Evolutionary conservation across 2,888 invertebrate species (phyloP).

Genomic region (Patella pellucida): DNA sequence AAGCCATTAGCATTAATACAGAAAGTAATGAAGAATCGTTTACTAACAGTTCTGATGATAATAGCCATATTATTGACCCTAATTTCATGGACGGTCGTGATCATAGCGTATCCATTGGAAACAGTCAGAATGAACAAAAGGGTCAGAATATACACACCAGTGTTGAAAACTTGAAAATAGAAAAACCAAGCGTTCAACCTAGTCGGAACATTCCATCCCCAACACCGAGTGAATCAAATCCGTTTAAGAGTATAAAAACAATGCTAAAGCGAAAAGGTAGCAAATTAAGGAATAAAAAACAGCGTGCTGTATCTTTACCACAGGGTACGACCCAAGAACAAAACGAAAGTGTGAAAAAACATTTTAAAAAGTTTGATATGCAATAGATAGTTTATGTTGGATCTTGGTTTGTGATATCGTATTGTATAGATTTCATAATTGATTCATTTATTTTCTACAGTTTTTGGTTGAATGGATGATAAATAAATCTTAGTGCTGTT

Average conservation of each 20-base stretch:
- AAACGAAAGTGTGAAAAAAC: slow-evolving; percentile 54
- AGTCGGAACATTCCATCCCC: background rate
- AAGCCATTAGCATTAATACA: background rate
- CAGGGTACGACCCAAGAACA: slow-evolving; percentile 51
- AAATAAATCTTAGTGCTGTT: no score
- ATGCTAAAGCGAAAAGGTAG: slow-evolving; percentile 61
- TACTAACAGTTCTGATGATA: background rate
- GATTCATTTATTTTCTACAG: no score
- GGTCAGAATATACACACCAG: background rate
- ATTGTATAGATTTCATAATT: no score
- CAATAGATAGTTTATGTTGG: slow-evolving; percentile 27
- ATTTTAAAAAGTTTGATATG: slow-evolving; percentile 61
- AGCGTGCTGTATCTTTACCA: slow-evolving; percentile 48
- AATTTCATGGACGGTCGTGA: background rate
- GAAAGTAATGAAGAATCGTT: background rate
- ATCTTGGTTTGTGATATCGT: no score
- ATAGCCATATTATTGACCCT: background rate
- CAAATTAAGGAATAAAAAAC: slow-evolving; percentile 56
- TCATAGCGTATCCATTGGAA: background rate
- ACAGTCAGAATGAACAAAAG: background rate
- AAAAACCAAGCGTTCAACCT: background rate
- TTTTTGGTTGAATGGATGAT: no score
- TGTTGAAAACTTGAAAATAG: background rate
- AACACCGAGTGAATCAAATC: slow-evolving; percentile 42
- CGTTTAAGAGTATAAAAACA: slow-evolving; percentile 60